Conservation (phyloP, 1,140 invertebrate genomes). For the Asbolus verrucosus region DNA sequence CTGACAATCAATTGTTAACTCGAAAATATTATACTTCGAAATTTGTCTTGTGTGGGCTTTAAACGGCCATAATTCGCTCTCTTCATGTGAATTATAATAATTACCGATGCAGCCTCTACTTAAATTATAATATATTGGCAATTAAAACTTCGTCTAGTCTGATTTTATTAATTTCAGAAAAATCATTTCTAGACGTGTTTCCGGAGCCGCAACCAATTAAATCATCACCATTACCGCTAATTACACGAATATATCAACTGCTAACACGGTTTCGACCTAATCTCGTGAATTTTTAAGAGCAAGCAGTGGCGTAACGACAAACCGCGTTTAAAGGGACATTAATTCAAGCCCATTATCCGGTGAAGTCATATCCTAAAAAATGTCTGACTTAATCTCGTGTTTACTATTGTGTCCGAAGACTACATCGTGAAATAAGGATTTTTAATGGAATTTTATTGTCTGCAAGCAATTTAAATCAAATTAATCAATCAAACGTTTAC, state of each 20-base stretch:
- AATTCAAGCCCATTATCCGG: too few relatives aligned
- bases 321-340: too few relatives aligned
- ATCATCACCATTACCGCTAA: neutral
- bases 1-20: conserved; percentile 43
- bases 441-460: too few relatives aligned
- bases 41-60: conserved; percentile 5
- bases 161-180: neutral
- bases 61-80: conserved; percentile 15
- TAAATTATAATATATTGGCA: neutral
- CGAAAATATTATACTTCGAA: conserved; percentile 32
- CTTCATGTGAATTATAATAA: conserved; percentile 13
- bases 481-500: too few relatives aligned
- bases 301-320: too few relatives aligned
- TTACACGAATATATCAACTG: neutral
- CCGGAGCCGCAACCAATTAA: neutral
- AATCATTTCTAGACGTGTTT: neutral
- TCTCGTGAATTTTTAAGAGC: neutral
- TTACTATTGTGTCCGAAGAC: too few relatives aligned
- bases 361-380: too few relatives aligned
- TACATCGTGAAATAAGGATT: too few relatives aligned
- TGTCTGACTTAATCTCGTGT: too few relatives aligned
- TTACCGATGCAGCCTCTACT: neutral
- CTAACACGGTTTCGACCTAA: neutral
- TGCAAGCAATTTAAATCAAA: too few relatives aligned
- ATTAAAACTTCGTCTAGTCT: conserved; percentile 1